A percentile compares a stretch with the other conserved stretches of the same genome.
phyloP scores from a whole-genome alignment of 2,797 vertebrate species.

The Fistularia commersonii region DNA sequence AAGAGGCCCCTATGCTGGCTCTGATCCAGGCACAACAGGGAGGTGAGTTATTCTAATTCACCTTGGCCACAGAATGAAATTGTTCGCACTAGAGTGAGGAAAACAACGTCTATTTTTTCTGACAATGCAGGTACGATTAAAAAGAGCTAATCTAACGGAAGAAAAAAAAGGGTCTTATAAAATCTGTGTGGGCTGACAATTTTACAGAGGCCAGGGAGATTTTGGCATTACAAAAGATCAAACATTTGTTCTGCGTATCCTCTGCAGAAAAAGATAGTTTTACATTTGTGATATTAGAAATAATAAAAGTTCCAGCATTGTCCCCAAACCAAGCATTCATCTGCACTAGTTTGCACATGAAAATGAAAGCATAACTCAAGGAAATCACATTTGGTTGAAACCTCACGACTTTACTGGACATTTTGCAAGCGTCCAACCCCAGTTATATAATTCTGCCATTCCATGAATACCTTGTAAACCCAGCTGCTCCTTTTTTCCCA shows the following conservation, averaged over 20 bases:
- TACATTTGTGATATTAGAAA: too few relatives aligned
- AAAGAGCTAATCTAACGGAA: conserved; percentile 4
- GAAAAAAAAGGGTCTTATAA: conserved; percentile 8
- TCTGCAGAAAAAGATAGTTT: too few relatives aligned
- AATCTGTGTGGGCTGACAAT: background rate
- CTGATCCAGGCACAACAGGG: conserved; percentile 33
- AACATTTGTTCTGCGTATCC: too few relatives aligned
- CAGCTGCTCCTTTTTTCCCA: background rate
- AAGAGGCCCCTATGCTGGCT: conserved; percentile 42
- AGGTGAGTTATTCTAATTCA: conserved; percentile 60
- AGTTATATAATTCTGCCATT: conserved; percentile 42
- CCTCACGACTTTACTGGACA: conserved; percentile 11
- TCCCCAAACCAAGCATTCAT: too few relatives aligned
- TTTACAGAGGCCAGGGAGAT: too few relatives aligned
- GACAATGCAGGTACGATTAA: conserved; percentile 2
- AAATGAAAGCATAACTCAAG: too few relatives aligned
- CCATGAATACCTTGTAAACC: conserved; percentile 23
- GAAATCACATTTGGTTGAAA: too few relatives aligned
- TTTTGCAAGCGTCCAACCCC: conserved; percentile 17
- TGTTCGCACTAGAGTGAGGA: conserved; percentile 34
- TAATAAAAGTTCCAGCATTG: too few relatives aligned
- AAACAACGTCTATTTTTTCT: conserved; percentile 22
- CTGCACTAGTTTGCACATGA: too few relatives aligned
- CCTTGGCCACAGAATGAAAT: conserved; percentile 47
- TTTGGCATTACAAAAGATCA: too few relatives aligned